A percentile compares a stretch with the other conserved stretches of the same genome.
Evolutionary conservation across 2,888 invertebrate genomes (phyloP).

Genomic region (Drosophila colorata): DNA sequence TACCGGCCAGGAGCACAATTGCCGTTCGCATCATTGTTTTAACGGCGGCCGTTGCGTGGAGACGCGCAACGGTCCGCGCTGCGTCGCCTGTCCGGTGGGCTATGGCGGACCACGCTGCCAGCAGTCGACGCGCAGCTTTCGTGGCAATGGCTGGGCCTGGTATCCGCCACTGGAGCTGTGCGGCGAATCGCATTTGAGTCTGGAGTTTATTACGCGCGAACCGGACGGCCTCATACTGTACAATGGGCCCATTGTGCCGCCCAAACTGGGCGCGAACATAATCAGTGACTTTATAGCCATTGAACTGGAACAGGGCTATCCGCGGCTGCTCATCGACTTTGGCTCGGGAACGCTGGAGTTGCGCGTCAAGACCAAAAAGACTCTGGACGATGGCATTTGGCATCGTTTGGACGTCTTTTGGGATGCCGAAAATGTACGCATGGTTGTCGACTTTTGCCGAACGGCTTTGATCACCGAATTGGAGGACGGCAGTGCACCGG

Average conservation of each 20-base stretch:
- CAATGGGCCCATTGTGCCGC: constrained; percentile 98
- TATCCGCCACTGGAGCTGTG: constrained; percentile 98
- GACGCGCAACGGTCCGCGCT: constrained; percentile 93
- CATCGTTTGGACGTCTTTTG: constrained; percentile 98
- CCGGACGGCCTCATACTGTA: constrained; percentile 96
- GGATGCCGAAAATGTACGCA: constrained; percentile 95
- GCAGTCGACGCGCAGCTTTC: constrained; percentile 96
- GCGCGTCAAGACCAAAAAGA: constrained; percentile 92
- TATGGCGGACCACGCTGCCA: constrained; percentile 98
- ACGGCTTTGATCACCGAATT: constrained; percentile 94
- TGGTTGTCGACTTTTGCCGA: constrained; percentile 96
- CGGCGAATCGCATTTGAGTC: constrained; percentile 95
- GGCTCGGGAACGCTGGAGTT: constrained; percentile 96
- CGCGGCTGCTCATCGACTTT: constrained; percentile 95
- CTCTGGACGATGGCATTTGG: constrained; percentile 98
- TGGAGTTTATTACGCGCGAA: constrained; percentile 96
- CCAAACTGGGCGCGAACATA: constrained; percentile 92
- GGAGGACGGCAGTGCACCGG: constrained; percentile 94
- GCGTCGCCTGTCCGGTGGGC: constrained; percentile 94
- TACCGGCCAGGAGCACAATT: constrained; percentile 92
- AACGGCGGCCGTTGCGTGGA: constrained; percentile 98
- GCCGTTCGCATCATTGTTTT: constrained; percentile 94
- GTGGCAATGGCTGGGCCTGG: constrained; percentile 98
- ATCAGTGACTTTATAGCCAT: constrained; percentile 97
- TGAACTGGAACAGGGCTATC: constrained; percentile 95